A percentile compares a stretch with the other conserved stretches of the same genome.
Evolutionary conservation across 2,888 invertebrate species (phyloP).

Genomic region (Apoda limacodes): DNA sequence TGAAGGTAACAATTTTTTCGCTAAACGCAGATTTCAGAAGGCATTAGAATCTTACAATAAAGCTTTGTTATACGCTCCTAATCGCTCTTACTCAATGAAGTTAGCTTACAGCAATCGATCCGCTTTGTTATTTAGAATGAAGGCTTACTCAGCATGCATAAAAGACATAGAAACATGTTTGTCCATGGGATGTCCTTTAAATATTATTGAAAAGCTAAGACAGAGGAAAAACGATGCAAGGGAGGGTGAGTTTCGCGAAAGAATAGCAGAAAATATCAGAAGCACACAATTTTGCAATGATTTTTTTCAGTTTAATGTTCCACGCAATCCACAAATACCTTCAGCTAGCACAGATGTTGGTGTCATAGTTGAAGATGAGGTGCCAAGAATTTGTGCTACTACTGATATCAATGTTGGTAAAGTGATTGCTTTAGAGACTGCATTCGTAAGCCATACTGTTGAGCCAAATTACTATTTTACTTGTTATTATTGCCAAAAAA

Average conservation of each 20-base stretch:
- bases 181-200: slow-evolving; percentile 20
- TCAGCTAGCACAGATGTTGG: slow-evolving; percentile 21
- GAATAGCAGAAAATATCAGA: background rate
- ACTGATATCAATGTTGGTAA: slow-evolving; percentile 25
- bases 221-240: slow-evolving; percentile 15
- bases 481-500: slow-evolving; percentile 25
- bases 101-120: slow-evolving; percentile 28
- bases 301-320: slow-evolving; percentile 12
- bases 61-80: slow-evolving; percentile 25
- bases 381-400: slow-evolving; percentile 22
- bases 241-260: background rate
- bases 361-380: slow-evolving; percentile 11
- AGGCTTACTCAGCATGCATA: slow-evolving; percentile 18
- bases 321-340: slow-evolving; percentile 19
- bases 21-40: slow-evolving; percentile 7
- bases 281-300: slow-evolving; percentile 3
- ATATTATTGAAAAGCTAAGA: slow-evolving; percentile 20
- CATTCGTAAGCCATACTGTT: slow-evolving; percentile 18
- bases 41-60: slow-evolving; percentile 23
- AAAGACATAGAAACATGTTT: slow-evolving; percentile 25
- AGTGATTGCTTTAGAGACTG: slow-evolving; percentile 22
- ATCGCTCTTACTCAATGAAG: slow-evolving; percentile 20
- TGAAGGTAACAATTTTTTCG: slow-evolving; percentile 20
- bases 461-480: slow-evolving; percentile 4
- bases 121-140: slow-evolving; percentile 17